Evolutionary conservation across 2,888 invertebrate genomes (phyloP), one percentile per base, ranked within the genome.

Genomic region (Crepidodera aurea): DNA sequence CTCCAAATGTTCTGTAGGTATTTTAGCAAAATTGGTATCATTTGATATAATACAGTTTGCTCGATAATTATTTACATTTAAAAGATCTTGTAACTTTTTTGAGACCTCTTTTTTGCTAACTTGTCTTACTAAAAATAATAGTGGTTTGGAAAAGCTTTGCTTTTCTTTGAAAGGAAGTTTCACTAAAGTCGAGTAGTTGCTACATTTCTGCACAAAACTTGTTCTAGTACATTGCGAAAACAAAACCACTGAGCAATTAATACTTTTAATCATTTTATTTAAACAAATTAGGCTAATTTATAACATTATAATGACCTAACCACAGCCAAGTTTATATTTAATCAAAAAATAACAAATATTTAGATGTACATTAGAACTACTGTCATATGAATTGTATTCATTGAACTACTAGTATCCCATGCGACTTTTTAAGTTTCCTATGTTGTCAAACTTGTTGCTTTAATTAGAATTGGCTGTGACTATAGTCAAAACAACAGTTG

Each of bases 41-140:
- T 68, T 69, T 16, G 58, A 53, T 37, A 71, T 62, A 34, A 76
- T 66, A 42, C 75, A 65, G 25, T 65, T 51, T n/a, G 74, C 74
- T 32, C 63, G 37, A n/a, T 55, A 42, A 6, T 44, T 53, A 37
- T 51, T 62, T 13, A 68, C 37, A 32, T 61, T 56, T 15, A 74
- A 63, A 27, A 74, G 25, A 18, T 67, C 42, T 51, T 71, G 51
- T 44, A 75, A 51, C 13, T 59, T 64, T 51, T 64, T 27, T 16
- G 66, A 51, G 6, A 64, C 59, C n/a, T 46, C 25, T 58, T 65
- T 67, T 66, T 67, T 68, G 8, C 12, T 34, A 3, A 48, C 5
- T 12, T 6, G 22, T 25, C 44, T 44, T 8, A n/a, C 22, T 19
- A 16, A 22, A 22, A 18, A n/a, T 12, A 8, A 2, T 42, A 42